Conservation (phyloP, 1,140 invertebrate genomes). For the Eciton burchellii region DNA sequence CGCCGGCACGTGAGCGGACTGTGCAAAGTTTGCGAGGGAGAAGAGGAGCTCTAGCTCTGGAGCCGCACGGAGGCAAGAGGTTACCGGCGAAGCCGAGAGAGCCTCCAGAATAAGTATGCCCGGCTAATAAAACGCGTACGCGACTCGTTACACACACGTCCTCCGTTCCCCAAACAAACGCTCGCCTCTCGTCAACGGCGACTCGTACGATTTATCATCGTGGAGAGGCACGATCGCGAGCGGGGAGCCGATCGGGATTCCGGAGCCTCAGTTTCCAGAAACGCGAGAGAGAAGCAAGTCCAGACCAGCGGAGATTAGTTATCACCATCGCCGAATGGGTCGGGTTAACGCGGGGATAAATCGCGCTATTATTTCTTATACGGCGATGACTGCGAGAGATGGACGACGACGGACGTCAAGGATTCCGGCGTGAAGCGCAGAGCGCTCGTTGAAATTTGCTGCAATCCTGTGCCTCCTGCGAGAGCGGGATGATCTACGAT, state of each 20-base stretch:
- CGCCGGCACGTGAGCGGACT: constrained; percentile 82
- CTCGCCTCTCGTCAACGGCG: constrained; percentile 22
- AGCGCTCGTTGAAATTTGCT: constrained; percentile 33
- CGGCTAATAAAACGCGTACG: constrained; percentile 69
- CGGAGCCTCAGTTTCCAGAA: neutral
- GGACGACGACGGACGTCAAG: neutral
- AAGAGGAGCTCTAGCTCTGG: constrained; percentile 9
- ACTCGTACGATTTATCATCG: constrained; percentile 51
- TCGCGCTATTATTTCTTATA: constrained; percentile 21
- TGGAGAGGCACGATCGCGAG: too few relatives aligned
- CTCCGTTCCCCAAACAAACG: constrained; percentile 65
- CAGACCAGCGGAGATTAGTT: constrained; percentile 16
- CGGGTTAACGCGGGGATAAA: constrained; percentile 41
- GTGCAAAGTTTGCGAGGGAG: constrained; percentile 74
- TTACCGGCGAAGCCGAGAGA: constrained; percentile 59
- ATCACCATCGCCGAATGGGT: constrained; percentile 29
- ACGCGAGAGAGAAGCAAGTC: neutral
- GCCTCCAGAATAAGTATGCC: constrained; percentile 72
- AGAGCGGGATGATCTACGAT: neutral
- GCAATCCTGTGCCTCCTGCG: neutral
- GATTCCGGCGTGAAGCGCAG: constrained; percentile 36
- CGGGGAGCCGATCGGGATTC: neutral
- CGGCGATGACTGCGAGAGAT: neutral
- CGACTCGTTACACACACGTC: constrained; percentile 64
- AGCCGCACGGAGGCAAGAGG: constrained; percentile 62